phyloP scores from a whole-genome alignment of 2,113 vertebrate genomes.

The Sapayoa aenigma region DNA sequence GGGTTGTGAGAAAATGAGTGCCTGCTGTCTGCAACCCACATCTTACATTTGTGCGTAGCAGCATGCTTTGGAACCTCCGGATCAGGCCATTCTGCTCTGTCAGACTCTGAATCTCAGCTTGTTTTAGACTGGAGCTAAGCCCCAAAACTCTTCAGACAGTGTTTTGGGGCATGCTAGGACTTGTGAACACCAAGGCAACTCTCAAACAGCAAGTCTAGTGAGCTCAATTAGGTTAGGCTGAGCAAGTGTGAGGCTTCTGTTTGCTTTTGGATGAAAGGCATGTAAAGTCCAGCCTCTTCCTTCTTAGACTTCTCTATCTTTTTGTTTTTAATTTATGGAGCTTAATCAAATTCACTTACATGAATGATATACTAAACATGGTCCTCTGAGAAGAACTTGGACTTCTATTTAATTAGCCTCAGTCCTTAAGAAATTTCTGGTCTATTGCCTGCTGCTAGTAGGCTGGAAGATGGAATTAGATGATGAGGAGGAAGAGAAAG shows the following conservation, averaged over 20 bases:
- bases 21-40: rapidly evolving
- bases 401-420: not conserved
- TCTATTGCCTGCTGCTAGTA: not conserved
- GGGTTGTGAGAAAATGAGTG: not conserved
- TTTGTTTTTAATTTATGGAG: not conserved
- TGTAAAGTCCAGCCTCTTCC: not conserved
- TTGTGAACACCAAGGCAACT: not conserved
- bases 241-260: not conserved
- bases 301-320: not conserved
- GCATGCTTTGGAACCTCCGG: not conserved
- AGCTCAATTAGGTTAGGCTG: not conserved
- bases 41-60: not conserved
- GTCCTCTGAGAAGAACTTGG: not conserved
- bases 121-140: not conserved
- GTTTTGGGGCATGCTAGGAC: not conserved
- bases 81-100: not conserved
- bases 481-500: not conserved
- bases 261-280: slow-evolving; percentile 9
- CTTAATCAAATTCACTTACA: not conserved
- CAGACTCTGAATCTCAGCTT: not conserved
- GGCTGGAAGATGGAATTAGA: not conserved
- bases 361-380: not conserved
- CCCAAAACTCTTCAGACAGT: not conserved
- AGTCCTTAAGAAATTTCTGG: not conserved
- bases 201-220: not conserved